Conservation (phyloP, 2,113 vertebrate species). For the Engystomops pustulosus region DNA sequence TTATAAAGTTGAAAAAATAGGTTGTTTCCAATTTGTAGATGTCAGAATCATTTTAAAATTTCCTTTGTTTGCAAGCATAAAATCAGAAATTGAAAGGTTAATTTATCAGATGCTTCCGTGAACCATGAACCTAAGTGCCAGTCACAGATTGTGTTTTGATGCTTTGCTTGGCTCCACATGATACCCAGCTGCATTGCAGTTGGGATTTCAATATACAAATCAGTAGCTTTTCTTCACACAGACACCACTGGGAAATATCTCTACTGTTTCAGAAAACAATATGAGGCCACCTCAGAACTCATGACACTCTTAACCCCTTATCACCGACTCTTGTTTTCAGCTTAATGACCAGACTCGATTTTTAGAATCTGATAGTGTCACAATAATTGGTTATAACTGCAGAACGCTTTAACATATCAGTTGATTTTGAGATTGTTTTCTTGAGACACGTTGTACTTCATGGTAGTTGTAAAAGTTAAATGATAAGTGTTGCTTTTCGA, state of each 20-base stretch:
- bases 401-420: no score
- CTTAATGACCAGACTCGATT: no score
- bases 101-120: background rate
- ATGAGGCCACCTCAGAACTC: constrained; percentile 1
- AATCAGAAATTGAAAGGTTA: background rate
- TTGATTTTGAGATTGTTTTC: no score
- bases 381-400: no score
- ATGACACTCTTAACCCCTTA: no score
- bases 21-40: background rate
- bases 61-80: background rate
- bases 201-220: constrained; percentile 3
- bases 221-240: constrained; percentile 1
- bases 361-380: no score
- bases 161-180: background rate
- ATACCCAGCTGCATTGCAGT: constrained; percentile 11
- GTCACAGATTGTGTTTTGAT: constrained; percentile 24
- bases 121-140: background rate
- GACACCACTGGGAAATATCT: background rate
- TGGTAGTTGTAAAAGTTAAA: no score
- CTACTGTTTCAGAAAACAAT: background rate
- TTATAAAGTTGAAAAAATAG: background rate
- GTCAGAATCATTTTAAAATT: background rate
- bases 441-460: no score
- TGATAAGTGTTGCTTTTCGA: no score
- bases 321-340: no score